phyloP scores from a whole-genome alignment of 2,797 vertebrate genomes.

The Morus bassanus region DNA sequence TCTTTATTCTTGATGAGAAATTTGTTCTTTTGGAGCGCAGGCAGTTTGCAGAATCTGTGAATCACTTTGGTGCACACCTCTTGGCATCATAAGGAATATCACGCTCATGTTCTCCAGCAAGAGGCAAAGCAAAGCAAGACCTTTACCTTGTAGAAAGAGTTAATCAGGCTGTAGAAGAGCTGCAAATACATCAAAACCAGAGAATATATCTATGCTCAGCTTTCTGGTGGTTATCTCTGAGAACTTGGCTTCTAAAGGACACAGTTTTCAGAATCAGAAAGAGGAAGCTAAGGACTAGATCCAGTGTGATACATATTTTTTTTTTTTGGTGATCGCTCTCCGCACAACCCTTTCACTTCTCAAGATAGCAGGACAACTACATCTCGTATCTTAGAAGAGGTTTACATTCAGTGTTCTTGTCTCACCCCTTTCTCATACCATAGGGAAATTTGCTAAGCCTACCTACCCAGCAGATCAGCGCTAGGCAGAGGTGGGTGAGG shows the following conservation, averaged over 20 bases:
- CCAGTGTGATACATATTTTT: not conserved
- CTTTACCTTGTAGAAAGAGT: not conserved
- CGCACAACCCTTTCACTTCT: not conserved
- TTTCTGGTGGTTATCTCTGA: not conserved
- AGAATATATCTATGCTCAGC: not conserved
- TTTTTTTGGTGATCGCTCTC: not conserved
- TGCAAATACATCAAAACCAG: not conserved
- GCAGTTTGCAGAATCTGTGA: not conserved
- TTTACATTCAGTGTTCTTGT: not conserved
- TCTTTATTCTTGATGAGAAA: not conserved
- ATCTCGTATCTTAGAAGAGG: not conserved
- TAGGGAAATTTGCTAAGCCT: not conserved
- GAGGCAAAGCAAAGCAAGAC: not conserved
- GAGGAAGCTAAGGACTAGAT: not conserved
- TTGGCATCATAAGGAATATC: not conserved
- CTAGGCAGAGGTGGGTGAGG: not conserved
- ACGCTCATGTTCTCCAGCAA: not conserved
- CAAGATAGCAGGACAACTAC: not conserved
- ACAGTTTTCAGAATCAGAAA: not conserved
- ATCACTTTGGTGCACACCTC: not conserved
- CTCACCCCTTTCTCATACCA: not conserved
- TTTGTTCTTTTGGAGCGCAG: not conserved
- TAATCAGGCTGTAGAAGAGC: not conserved
- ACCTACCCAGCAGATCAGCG: fast-evolving
- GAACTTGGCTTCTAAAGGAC: not conserved